These are phyloP conservation scores for Thysanoteuthis rhombus DNA, from an alignment of 2,888 invertebrate species.

Conservation along the genomic window DNA sequence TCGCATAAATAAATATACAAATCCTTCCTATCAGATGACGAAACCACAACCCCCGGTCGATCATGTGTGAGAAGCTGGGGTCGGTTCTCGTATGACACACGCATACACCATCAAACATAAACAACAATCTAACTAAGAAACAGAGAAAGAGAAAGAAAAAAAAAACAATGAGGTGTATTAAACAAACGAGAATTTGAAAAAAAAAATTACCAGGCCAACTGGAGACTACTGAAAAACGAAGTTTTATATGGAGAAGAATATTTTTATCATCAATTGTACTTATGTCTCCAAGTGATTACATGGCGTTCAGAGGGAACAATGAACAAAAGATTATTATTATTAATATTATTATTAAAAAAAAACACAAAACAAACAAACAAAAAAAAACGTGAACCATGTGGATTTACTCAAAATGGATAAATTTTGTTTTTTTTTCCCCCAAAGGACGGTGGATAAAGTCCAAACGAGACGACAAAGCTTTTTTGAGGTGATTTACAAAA, in stretches of 20 bases:
- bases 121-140: background rate
- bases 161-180: background rate
- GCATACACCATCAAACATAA: background rate
- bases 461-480: background rate
- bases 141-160: background rate
- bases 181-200: too few relatives aligned
- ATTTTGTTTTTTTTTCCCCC: background rate
- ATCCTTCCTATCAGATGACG: constrained; percentile 47
- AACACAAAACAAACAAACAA: background rate
- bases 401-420: background rate
- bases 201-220: too few relatives aligned
- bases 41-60: constrained; percentile 54
- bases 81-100: background rate
- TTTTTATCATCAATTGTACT: too few relatives aligned
- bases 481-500: background rate
- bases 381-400: background rate
- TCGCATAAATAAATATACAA: constrained; percentile 47
- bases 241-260: too few relatives aligned
- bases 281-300: too few relatives aligned
- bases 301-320: too few relatives aligned
- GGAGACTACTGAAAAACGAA: too few relatives aligned
- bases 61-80: constrained; percentile 46
- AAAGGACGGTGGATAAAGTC: background rate
- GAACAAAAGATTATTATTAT: too few relatives aligned
- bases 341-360: too few relatives aligned